Percentiles rank a stretch among this genome's conserved stretches.
Conservation (phyloP, 2,888 invertebrate species). For the Noctuana brunneofusca region DNA sequence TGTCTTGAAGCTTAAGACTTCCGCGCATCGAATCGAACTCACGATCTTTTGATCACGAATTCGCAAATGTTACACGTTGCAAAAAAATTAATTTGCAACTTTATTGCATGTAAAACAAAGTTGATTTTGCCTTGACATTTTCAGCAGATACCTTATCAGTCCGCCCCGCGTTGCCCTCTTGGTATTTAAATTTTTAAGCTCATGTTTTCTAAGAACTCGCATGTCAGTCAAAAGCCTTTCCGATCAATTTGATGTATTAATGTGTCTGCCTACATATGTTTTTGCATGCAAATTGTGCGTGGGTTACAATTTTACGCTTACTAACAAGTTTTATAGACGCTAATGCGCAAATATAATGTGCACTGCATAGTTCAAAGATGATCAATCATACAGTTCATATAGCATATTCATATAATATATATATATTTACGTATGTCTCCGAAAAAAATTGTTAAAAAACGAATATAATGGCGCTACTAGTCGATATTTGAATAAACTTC, state of each 20-base stretch:
- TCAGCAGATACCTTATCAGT: conserved; percentile 36
- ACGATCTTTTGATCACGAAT: conserved; percentile 45
- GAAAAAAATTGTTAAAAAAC: no score
- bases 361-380: not conserved
- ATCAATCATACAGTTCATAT: not conserved
- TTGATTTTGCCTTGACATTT: conserved; percentile 32
- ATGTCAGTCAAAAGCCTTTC: conserved; percentile 39
- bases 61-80: conserved; percentile 37
- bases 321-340: not conserved
- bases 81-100: conserved; percentile 30
- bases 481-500: no score
- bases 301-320: conserved; percentile 18
- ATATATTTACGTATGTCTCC: no score
- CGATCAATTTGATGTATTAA: conserved; percentile 31
- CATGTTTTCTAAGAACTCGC: conserved; percentile 36
- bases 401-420: not conserved
- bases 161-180: conserved; percentile 38
- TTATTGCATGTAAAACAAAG: conserved; percentile 31
- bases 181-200: conserved; percentile 41
- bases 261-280: conserved; percentile 18
- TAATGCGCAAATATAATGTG: conserved; percentile 4
- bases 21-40: conserved; percentile 44
- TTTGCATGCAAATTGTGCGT: conserved; percentile 12
- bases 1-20: conserved; percentile 41
- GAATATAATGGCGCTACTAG: no score